These are phyloP conservation scores for Todus mexicanus DNA, from an alignment of 2,797 vertebrate species.

Conservation along the genomic window DNA sequence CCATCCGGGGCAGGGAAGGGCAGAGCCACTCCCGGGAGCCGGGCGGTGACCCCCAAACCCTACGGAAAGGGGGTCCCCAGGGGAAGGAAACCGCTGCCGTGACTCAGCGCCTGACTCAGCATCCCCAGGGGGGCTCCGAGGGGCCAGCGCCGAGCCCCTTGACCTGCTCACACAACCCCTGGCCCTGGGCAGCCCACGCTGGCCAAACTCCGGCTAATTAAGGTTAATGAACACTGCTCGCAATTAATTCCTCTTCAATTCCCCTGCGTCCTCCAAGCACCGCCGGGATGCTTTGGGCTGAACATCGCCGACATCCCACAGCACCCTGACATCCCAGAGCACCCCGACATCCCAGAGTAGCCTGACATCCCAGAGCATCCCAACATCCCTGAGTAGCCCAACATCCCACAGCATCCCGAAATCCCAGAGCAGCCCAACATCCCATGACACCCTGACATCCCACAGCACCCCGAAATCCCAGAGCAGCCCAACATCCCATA, in stretches of 20 bases:
- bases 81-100: background rate
- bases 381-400: no score
- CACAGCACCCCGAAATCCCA: no score
- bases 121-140: background rate
- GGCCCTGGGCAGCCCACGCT: background rate
- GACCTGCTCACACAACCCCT: background rate
- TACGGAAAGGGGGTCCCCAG: background rate
- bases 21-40: background rate
- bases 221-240: background rate
- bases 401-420: no score
- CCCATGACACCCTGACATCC: no score
- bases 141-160: background rate
- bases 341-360: background rate
- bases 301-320: background rate
- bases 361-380: accelerated
- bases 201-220: background rate
- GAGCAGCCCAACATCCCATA: background rate
- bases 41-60: no score
- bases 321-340: background rate
- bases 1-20: background rate
- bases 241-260: background rate
- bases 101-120: slow-evolving; percentile 32
- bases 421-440: no score
- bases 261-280: accelerated
- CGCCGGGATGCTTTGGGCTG: accelerated